Evolutionary conservation across 2,888 invertebrate genomes (phyloP), one percentile per base, ranked within the genome.

Genomic region (Seira musarum): DNA sequence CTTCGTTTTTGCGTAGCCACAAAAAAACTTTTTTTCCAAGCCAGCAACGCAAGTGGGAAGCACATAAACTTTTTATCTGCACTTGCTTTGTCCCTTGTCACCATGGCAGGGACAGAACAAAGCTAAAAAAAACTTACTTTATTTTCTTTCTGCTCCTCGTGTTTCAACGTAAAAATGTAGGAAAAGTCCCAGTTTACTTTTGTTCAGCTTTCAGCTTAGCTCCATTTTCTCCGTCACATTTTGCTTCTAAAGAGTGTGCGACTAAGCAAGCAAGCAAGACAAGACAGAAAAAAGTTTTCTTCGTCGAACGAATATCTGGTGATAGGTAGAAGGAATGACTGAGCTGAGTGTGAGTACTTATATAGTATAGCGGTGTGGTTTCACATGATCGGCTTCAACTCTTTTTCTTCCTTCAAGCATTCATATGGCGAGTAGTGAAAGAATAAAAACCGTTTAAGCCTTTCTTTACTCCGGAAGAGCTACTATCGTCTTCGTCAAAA

Each of bases 41-140:
- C 30, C 30, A 53, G 17, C 53, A 15, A n/a, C 15, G 15, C 53
- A 53, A 53, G 53, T 53, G 53, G 53, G 53, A 17, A 53, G 53
- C 53, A 13, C 53, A 53, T 53, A n/a, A 53, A 53, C 53, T 53
- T 53, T 53, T 53, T 53, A 53, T 53, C 53, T 30, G 30, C 30
- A 53, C n/a, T 53, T 53, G 53, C 53, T 53, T 53, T 53, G 53
- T 53, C 53, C 53, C 53, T 53, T 53, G 53, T 53, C 53, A 53
- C 53, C 53, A 53, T 53, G 53, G 53, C 53, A 53, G 15, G 17
- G 53, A 17, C 53, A 53, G 3, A 53, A 53, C 53, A 53, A 53
- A 53, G 53, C 53, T 53, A 15, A 53, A 30, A 53, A 53, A 30
- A 53, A 53, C 53, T 53, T 53, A 53, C 17, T 53, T 30, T 30